Conservation (phyloP, 2,113 vertebrate genomes). For the Ia io region DNA sequence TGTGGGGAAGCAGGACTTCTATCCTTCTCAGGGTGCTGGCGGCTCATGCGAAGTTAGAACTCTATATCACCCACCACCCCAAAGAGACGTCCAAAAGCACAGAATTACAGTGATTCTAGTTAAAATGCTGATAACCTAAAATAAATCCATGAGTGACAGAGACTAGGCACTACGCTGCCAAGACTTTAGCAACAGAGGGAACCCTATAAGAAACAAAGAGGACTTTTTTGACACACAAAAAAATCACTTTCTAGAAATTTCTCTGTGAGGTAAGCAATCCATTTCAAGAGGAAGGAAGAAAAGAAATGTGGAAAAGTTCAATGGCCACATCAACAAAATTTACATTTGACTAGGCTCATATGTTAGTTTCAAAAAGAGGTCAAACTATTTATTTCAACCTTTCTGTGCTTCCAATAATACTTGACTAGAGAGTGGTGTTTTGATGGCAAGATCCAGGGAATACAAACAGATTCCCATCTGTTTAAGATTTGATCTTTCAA, state of each 20-base stretch:
- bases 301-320: background rate
- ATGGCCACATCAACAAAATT: background rate
- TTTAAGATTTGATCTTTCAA: conserved; percentile 5
- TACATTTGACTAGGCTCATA: background rate
- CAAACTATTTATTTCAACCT: background rate
- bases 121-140: background rate
- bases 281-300: background rate
- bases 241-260: background rate
- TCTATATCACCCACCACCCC: background rate
- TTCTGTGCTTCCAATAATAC: background rate
- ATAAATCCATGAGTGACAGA: background rate
- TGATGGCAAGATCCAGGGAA: background rate
- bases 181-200: background rate
- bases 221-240: background rate
- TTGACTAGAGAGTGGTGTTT: background rate
- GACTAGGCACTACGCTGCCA: background rate
- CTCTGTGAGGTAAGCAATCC: background rate
- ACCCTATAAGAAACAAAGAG: background rate
- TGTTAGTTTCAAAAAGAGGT: background rate
- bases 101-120: background rate
- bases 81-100: background rate
- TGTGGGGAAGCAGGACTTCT: background rate
- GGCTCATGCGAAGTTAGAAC: background rate
- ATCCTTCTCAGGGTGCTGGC: background rate
- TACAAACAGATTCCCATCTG: background rate